Evolutionary conservation across 2,113 vertebrate species (phyloP).

Genomic region (Poeciliopsis retropinna): DNA sequence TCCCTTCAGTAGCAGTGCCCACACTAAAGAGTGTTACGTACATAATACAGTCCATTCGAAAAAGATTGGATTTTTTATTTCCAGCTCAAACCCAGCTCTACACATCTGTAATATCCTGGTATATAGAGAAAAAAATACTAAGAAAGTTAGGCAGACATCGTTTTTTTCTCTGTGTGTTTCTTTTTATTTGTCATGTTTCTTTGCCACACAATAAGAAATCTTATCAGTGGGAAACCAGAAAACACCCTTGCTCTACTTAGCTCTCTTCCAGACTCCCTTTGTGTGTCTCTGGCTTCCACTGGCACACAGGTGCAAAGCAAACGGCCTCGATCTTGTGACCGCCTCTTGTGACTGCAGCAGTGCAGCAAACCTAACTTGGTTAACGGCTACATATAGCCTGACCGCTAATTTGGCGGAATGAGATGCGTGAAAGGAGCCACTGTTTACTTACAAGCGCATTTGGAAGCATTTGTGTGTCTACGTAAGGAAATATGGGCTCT

Average conservation of each 20-base stretch:
- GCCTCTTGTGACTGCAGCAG: constrained; percentile 73
- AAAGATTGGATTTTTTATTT: neutral
- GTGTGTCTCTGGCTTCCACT: constrained; percentile 12
- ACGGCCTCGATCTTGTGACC: constrained; percentile 69
- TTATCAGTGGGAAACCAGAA: constrained; percentile 43
- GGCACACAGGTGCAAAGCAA: constrained; percentile 67
- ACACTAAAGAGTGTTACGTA: neutral
- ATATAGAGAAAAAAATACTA: constrained; percentile 33
- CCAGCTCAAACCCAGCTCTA: neutral
- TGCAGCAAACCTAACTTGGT: constrained; percentile 67
- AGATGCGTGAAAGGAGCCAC: constrained; percentile 77
- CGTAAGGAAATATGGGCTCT: neutral
- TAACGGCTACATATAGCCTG: constrained; percentile 70
- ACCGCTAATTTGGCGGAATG: constrained; percentile 72
- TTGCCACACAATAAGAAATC: constrained; percentile 20
- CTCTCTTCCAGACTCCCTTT: constrained; percentile 5
- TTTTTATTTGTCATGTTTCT: constrained; percentile 29
- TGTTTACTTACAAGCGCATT: constrained; percentile 64
- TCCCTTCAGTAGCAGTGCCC: neutral
- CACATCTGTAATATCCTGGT: neutral
- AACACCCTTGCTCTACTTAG: constrained; percentile 21
- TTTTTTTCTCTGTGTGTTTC: constrained; percentile 30
- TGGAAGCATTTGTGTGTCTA: constrained; percentile 22
- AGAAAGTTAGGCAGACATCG: constrained; percentile 36
- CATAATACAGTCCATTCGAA: neutral